Evolutionary conservation across 1,140 invertebrate species (phyloP).

Genomic region (Chironomus tepperi): DNA sequence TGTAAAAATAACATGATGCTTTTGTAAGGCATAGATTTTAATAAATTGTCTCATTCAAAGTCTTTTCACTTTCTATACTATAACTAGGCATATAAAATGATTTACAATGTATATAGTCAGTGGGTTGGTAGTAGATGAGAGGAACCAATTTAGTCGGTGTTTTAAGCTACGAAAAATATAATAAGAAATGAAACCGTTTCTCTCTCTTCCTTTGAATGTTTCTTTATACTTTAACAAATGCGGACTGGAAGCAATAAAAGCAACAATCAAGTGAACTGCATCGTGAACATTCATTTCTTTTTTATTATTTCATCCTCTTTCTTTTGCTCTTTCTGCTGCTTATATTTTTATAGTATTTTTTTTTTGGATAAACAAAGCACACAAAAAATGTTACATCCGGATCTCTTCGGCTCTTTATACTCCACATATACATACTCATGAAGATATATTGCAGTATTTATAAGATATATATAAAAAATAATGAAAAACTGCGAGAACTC

Average conservation of each 20-base stretch:
- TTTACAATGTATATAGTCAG: background rate
- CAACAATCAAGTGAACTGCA: background rate
- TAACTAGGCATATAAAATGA: background rate
- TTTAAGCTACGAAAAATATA: background rate
- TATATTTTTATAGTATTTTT: background rate
- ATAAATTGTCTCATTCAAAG: background rate
- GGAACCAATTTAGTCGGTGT: background rate
- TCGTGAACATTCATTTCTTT: background rate
- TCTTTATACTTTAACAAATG: background rate
- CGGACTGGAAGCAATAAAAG: background rate
- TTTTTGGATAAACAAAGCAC: background rate
- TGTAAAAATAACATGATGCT: background rate
- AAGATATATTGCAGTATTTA: background rate
- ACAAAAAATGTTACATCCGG: constrained; percentile 6
- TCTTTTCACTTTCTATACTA: background rate
- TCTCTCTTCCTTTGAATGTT: constrained; percentile 1
- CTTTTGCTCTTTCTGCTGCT: background rate
- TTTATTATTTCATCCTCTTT: background rate
- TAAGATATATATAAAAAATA: background rate
- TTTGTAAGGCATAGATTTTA: background rate
- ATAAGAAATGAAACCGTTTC: background rate
- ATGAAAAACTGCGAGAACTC: background rate
- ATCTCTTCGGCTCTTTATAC: background rate
- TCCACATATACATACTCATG: background rate
- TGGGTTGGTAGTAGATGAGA: background rate